Base-by-base conservation (phyloP, 2,113 vertebrate species). In the Rhodinocichla rosea region DNA sequence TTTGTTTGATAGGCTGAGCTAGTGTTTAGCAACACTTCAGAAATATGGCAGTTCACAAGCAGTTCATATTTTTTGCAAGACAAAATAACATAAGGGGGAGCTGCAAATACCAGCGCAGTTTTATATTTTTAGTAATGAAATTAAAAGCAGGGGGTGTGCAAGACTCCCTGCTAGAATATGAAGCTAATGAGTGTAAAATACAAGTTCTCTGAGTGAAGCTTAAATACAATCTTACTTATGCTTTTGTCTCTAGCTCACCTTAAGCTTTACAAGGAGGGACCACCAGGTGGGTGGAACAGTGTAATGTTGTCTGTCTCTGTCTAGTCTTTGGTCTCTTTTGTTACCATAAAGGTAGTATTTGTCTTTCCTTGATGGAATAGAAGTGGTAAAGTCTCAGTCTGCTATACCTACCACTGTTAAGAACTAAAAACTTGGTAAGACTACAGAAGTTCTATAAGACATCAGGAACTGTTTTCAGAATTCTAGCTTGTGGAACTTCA, bases 261-360 rank as follows among this genome's bases (percentile, higher is more conserved):
- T 60, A 88, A 79, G 27, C 45, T 89, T 83, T 89, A 27, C 56
- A 50, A 83, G 87, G 83, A 97, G 73, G 59, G 32, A 78, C 87
- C 81, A 80, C 39, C 94, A 94, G 95, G 79, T 96, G 79, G 89
- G 82, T 92, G 74, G 57, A 96, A 69, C 28, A 74, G 56, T 86
- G 20, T 92, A 56, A 69, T 44, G 73, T 95, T 95, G 50, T 96
- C 73, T 8, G 5, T 96, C 57, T 87, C 18, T 92, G 79, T 96
- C 45, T 79, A 68, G 40, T 93, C 65, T 90, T 77, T 28, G 20
- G 77, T 96, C 68, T 75, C 67, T 64, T 69, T 75, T 75, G 40
- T 83, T 71, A 42, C 27, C 52, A 15, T 86, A 71, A 91, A 75
- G 50, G 47, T 59, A 63, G 1, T 49, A 27, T 84, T 79, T 71